Conservation (phyloP, 2,888 invertebrate species). For the Tyria jacobaeae region DNA sequence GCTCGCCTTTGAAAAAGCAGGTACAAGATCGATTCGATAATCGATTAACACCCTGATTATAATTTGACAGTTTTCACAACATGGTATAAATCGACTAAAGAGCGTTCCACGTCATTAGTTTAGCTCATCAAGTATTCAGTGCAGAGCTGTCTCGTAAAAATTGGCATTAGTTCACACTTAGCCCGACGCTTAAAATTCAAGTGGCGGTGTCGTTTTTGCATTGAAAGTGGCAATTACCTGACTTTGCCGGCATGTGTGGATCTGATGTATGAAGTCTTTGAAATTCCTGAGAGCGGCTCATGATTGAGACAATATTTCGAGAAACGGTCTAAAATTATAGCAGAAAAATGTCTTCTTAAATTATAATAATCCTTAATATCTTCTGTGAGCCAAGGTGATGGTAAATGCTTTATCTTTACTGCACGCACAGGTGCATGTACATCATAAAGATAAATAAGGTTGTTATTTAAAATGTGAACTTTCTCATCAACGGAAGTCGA, state of each 20-base stretch:
- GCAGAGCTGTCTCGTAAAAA: constrained; percentile 73
- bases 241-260: constrained; percentile 53
- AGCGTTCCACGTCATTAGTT: constrained; percentile 45
- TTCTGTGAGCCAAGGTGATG: too few species aligned
- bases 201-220: constrained; percentile 70
- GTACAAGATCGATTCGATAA: constrained; percentile 10
- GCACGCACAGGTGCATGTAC: too few species aligned
- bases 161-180: constrained; percentile 81
- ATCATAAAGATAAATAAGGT: too few species aligned
- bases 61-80: constrained; percentile 28
- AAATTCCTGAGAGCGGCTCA: constrained; percentile 31
- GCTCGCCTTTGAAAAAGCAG: neutral
- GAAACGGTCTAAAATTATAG: too few species aligned
- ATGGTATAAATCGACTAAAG: constrained; percentile 44
- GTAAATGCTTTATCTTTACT: too few species aligned
- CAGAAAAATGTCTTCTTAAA: too few species aligned
- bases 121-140: constrained; percentile 67
- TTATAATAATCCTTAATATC: too few species aligned
- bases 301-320: too few species aligned
- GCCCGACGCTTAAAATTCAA: constrained; percentile 72
- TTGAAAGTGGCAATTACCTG: constrained; percentile 75
- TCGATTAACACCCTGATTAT: constrained; percentile 40
- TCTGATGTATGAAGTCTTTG: constrained; percentile 45
- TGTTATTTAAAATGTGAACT: too few species aligned
- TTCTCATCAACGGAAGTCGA: too few species aligned